Conservation (phyloP, 2,888 invertebrate genomes). For the Andrena dorsata region DNA sequence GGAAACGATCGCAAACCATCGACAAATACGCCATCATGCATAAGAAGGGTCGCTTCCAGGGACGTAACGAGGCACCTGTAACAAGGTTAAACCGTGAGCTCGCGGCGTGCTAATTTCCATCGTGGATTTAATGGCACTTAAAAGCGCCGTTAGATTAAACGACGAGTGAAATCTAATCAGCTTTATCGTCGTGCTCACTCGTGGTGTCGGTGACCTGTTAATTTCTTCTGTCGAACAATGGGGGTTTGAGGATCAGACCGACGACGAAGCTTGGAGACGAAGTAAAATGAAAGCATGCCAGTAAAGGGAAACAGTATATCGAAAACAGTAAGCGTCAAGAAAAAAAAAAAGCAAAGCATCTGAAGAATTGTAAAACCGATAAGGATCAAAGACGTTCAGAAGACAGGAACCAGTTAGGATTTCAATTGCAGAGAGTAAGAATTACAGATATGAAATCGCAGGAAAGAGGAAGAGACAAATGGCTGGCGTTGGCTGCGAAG, state of each 20-base stretch:
- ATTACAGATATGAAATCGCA: constrained; percentile 27
- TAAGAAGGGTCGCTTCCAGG: constrained; percentile 37
- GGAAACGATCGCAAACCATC: constrained; percentile 25
- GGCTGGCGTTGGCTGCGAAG: constrained; percentile 3
- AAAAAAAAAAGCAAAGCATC: background rate
- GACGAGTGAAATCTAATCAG: constrained; percentile 59
- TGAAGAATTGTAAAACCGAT: too few relatives aligned
- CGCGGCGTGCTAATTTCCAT: constrained; percentile 62
- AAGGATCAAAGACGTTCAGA: background rate
- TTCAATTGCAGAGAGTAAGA: constrained; percentile 20
- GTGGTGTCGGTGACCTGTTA: constrained; percentile 7
- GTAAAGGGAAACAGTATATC: background rate
- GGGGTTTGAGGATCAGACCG: background rate
- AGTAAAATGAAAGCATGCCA: background rate
- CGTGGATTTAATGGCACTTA: constrained; percentile 64
- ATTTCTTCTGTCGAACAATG: constrained; percentile 4
- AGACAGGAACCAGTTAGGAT: constrained; percentile 1
- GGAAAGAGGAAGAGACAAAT: constrained; percentile 7
- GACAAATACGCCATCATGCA: constrained; percentile 41
- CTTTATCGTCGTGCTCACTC: constrained; percentile 41
- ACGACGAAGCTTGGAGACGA: background rate
- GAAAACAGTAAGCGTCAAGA: constrained; percentile 4
- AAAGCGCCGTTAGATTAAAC: constrained; percentile 63
- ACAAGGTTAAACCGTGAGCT: constrained; percentile 61
- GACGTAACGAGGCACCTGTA: constrained; percentile 56